phyloP scores from a whole-genome alignment of 2,113 vertebrate species.

The Henicopernis longicauda region DNA sequence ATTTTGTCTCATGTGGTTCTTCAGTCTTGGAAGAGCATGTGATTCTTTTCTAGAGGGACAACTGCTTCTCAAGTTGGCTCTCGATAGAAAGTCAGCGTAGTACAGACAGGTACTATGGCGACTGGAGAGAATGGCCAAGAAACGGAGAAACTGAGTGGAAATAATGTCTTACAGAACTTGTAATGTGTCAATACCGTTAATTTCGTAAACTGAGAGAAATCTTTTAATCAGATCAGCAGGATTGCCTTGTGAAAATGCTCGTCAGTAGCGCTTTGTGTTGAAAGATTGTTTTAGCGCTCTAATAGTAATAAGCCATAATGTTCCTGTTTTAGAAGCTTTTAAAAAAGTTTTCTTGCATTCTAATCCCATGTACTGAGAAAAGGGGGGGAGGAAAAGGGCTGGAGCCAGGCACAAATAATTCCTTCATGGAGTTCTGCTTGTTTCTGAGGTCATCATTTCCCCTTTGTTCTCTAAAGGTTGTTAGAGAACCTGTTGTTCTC shows the following conservation, averaged over 20 bases:
- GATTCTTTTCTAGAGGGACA: background rate
- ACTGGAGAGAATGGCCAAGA: background rate
- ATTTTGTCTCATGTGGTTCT: background rate
- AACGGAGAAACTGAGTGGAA: background rate
- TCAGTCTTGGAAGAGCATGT: background rate
- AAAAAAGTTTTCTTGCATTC: background rate
- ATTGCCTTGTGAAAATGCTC: background rate
- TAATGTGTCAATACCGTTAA: background rate
- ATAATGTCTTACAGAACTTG: background rate
- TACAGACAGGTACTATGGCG: background rate
- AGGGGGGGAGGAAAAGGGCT: background rate
- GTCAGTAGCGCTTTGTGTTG: conserved; percentile 1
- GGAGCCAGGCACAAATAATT: background rate
- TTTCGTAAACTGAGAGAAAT: background rate
- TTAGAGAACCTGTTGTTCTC: too few relatives aligned
- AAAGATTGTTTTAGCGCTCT: background rate
- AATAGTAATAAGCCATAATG: background rate
- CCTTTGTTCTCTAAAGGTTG: background rate
- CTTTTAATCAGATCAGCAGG: background rate
- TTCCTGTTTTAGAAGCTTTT: background rate
- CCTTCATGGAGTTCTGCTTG: background rate
- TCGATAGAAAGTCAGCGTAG: rapidly evolving
- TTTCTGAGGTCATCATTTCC: background rate
- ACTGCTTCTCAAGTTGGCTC: background rate
- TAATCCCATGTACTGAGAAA: background rate